Base-by-base conservation (phyloP, 1,140 invertebrate species). In the Drosophila ironensis region DNA sequence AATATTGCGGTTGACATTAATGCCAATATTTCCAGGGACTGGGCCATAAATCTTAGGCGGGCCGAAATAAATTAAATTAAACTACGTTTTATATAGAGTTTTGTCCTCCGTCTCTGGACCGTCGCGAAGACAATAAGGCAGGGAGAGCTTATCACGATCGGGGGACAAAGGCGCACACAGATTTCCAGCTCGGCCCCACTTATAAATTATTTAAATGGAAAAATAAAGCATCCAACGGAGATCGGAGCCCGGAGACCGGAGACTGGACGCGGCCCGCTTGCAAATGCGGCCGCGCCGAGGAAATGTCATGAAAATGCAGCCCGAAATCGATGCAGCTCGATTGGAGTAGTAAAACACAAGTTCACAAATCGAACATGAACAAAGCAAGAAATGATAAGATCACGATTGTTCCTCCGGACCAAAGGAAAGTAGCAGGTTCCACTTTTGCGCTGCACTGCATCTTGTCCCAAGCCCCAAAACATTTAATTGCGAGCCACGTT, bases 331-430 rank as follows among this genome's bases (percentile, higher is more conserved):
- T 57, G 14, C 57, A 16, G 45, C 14, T 37, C 7, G 30, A 35
- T 16, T 17, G 4, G 33, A 75, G 64, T 61, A 82, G 78, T 84
- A 78, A 77, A 82, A 82, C 78, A 84, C 78, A 84, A 84, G 82
- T 82, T 84, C 78, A 82, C 78, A 77, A 82, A 84, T 82, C 78
- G 78, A 82, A 82, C 78, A 82, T 82, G 78, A 84, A 84, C 78
- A 77, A 82, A 84, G 78, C 78, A 66, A 60, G 46, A 69, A 70
- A 82, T 82, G 78, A 82, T 82, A 82, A 84, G 78, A 82, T 82
- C 78, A 82, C 78, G 78, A 82, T 80, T 80, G 75, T 78, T 72
- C 46, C 57, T 35, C 41, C 30, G 7, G 44, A 67, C 44, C 22
- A 11, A 59, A 73, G 25, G 72, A 84, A 82, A 77, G 77, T 73